Conservation (phyloP, 2,113 vertebrate genomes). For the Ibidorhyncha struthersii region DNA sequence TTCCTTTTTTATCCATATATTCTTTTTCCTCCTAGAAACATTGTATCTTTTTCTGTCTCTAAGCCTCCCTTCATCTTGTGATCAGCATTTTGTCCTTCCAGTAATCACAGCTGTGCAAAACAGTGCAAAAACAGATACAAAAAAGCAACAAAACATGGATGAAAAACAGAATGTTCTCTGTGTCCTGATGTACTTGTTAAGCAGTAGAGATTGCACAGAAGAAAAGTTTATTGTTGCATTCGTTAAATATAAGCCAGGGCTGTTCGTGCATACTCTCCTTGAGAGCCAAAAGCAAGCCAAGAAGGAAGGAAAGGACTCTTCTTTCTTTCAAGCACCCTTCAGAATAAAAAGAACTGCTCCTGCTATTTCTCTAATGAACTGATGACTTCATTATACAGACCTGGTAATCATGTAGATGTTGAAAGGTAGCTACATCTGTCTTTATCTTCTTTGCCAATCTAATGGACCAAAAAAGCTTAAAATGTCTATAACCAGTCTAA, state of each 20-base stretch:
- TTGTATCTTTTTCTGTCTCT: not conserved
- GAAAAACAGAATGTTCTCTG: constrained; percentile 44
- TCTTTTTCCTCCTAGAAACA: not conserved
- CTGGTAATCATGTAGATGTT: not conserved
- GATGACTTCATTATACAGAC: constrained; percentile 13
- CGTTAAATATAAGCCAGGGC: constrained; percentile 23
- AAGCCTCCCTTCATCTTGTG: not conserved
- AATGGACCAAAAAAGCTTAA: not conserved
- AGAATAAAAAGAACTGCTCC: not conserved
- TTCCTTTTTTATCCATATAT: not conserved
- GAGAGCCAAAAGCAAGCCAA: constrained; percentile 19
- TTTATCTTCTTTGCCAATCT: constrained; percentile 9
- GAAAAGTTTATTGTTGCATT: constrained; percentile 3
- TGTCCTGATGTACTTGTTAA: constrained; percentile 12
- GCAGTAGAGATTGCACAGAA: not conserved
- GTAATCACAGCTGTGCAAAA: constrained; percentile 5
- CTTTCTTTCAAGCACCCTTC: constrained; percentile 35
- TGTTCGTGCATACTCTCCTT: not conserved
- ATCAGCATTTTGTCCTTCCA: constrained; percentile 34
- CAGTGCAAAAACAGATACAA: constrained; percentile 1
- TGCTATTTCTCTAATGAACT: constrained; percentile 34
- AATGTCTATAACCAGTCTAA: not conserved
- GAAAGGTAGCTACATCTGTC: constrained; percentile 26
- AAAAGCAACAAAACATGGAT: not conserved
- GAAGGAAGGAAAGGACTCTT: constrained; percentile 16